These are phyloP conservation scores for Anarsia innoxiella DNA, from an alignment of 2,888 invertebrate species.

Conservation along the genomic window DNA sequence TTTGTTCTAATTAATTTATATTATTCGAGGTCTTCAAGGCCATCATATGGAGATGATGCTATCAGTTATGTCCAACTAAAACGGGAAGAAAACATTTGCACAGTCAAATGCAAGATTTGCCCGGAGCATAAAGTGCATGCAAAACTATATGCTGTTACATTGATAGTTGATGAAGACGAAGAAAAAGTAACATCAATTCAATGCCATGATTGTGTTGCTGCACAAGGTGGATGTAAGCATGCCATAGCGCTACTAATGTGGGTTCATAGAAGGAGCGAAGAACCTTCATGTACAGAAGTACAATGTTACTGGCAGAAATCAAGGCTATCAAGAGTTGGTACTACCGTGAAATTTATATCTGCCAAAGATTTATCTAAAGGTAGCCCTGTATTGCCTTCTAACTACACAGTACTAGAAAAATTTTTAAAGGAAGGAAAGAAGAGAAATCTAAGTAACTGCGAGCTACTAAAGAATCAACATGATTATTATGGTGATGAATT, in stretches of 20 bases:
- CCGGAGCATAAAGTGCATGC: conserved; percentile 29
- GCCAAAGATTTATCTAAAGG: conserved; percentile 20
- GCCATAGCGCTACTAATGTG: conserved; percentile 31
- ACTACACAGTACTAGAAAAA: conserved; percentile 18
- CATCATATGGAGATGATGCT: conserved; percentile 27
- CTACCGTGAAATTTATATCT: conserved; percentile 25
- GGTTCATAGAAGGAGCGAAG: conserved; percentile 31
- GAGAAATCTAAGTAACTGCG: conserved; percentile 20
- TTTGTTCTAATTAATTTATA: too few species aligned
- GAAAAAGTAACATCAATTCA: conserved; percentile 14
- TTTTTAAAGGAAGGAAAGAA: conserved; percentile 22
- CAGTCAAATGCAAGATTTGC: conserved; percentile 24
- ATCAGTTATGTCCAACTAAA: conserved; percentile 25
- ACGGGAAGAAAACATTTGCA: conserved; percentile 21
- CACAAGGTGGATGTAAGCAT: conserved; percentile 31
- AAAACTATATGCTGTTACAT: conserved; percentile 22
- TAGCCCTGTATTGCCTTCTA: conserved; percentile 13
- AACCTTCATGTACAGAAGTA: conserved; percentile 26
- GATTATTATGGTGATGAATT: conserved; percentile 14
- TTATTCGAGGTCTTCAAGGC: conserved; percentile 19
- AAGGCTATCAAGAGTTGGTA: conserved; percentile 27
- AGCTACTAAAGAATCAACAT: conserved; percentile 24
- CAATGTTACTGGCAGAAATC: conserved; percentile 33
- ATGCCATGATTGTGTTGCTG: conserved; percentile 28
- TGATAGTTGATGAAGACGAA: conserved; percentile 24